Percentiles rank a stretch among this genome's conserved stretches.
phyloP scores from a whole-genome alignment of 2,797 vertebrate genomes.

The Novumbra hubbsi region DNA sequence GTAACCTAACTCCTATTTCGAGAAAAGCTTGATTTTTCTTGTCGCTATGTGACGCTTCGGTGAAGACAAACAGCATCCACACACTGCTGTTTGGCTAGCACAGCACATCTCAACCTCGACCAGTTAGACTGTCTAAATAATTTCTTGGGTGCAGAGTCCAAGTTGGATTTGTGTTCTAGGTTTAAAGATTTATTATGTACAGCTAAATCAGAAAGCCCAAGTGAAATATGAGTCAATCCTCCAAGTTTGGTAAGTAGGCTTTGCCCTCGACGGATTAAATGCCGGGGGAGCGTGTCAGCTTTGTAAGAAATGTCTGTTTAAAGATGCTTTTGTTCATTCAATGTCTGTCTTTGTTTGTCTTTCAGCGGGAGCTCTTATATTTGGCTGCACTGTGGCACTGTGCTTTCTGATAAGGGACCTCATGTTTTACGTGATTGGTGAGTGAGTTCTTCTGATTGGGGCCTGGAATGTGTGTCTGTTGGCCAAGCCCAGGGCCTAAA shows the following conservation, averaged over 20 bases:
- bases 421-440: slow-evolving; percentile 99
- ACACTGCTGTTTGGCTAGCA: background rate
- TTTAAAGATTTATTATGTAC: background rate
- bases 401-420: slow-evolving; percentile 95
- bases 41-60: background rate
- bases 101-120: background rate
- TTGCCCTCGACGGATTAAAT: background rate
- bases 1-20: background rate
- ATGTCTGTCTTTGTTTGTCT: slow-evolving; percentile 49
- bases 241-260: background rate
- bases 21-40: slow-evolving; percentile 3
- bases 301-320: background rate
- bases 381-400: slow-evolving; percentile 87
- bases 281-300: background rate
- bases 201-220: background rate
- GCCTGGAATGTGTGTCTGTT: slow-evolving; percentile 6
- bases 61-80: background rate
- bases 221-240: background rate
- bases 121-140: background rate
- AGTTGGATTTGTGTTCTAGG: background rate
- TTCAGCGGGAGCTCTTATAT: slow-evolving; percentile 92
- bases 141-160: background rate
- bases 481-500: background rate
- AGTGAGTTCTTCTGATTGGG: slow-evolving; percentile 58
- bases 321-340: background rate